Base-by-base conservation (phyloP, 1,140 invertebrate species). In the Berghia stephanieae region DNA sequence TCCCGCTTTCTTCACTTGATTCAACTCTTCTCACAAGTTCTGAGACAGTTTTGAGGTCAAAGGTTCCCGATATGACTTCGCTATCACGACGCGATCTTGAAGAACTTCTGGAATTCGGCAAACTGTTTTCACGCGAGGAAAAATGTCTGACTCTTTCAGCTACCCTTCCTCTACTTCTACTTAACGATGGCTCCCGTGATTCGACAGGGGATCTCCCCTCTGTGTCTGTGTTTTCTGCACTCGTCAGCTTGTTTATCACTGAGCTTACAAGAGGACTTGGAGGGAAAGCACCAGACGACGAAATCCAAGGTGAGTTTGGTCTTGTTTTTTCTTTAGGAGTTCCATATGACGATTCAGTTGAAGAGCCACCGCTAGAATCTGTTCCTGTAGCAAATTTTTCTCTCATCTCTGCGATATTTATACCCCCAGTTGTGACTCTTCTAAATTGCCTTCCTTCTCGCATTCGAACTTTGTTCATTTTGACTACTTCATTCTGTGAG, bases 351-450 rank as follows among this genome's bases (percentile, higher is more conserved):
- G 57, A 63, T 8, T 31, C 57, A 8, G 57, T 16, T 8, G 57
- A 63, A n/a, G n/a, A n/a, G n/a, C n/a, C n/a, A n/a, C n/a, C 46
- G 27, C 57, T 63, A 8, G 57, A 63, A 31, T 63, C 57, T 63
- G 57, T 10, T 10, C n/a, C 57, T 63, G 57, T 63, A 24, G 57
- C 18, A 63, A n/a, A n/a, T n/a, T n/a, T n/a, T n/a, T n/a, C n/a
- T n/a, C n/a, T n/a, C n/a, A 63, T 31, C 18, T 24, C 27, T 16
- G 18, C 57, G 27, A 63, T 24, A 8, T 24, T 63, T 8, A 31
- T 31, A 27, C 57, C 57, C 13, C 57, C 57, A 16, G 10, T 31
- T 31, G 57, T 63, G 57, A 24, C 18, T 8, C 57, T 16, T 63
- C 57, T 10, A 8, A 8, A 31, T 31, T 63, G 18, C 34, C 57